Conservation (phyloP, 2,888 invertebrate genomes). For the Tinea pellionella region DNA sequence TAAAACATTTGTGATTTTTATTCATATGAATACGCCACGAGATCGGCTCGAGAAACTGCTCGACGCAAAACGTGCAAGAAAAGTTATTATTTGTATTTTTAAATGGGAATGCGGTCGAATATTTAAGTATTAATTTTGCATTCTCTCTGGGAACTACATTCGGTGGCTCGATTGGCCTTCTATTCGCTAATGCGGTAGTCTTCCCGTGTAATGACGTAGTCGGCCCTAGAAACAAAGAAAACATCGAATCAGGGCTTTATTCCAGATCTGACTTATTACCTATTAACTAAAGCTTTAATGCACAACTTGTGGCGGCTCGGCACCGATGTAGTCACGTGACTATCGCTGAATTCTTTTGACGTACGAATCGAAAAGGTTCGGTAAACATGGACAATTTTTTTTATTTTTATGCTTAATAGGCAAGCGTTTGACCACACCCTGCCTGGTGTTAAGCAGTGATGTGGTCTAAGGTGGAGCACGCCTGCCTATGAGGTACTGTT, state of each 20-base stretch:
- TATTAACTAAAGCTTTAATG: no score
- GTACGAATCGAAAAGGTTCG: no score
- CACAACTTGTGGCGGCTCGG: no score
- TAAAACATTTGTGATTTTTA: constrained; percentile 32
- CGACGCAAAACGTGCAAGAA: constrained; percentile 30
- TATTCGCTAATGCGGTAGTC: not conserved
- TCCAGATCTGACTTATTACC: not conserved
- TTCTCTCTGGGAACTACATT: not conserved
- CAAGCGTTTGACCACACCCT: no score
- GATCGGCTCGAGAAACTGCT: constrained; percentile 26
- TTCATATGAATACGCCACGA: constrained; percentile 28
- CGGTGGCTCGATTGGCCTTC: not conserved
- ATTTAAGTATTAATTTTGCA: constrained; percentile 19
- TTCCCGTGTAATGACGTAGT: constrained; percentile 14
- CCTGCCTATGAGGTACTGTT: no score
- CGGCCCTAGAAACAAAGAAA: constrained; percentile 15
- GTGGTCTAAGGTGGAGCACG: no score
- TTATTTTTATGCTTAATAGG: no score
- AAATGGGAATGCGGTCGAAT: constrained; percentile 24
- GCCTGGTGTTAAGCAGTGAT: no score
- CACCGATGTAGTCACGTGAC: no score
- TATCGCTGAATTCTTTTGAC: no score
- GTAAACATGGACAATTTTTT: no score
- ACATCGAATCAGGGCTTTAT: constrained; percentile 15
- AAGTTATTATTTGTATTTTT: constrained; percentile 23